Evolutionary conservation across 2,113 vertebrate species (phyloP).

Genomic region (Burhinus bistriatus): DNA sequence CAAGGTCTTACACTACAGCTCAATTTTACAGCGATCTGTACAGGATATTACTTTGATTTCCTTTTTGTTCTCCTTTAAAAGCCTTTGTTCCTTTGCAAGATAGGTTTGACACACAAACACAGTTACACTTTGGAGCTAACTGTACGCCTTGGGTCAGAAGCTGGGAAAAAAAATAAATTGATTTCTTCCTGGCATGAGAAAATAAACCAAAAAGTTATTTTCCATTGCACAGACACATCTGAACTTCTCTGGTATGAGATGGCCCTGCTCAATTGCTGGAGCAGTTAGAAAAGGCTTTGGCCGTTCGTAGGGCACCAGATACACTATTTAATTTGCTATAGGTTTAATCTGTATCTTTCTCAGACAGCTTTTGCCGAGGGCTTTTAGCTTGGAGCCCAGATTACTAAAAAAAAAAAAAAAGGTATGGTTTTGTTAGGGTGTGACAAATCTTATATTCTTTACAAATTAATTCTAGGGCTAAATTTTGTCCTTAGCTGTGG

Average conservation of each 20-base stretch:
- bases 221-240: neutral
- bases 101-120: slow-evolving; percentile 47
- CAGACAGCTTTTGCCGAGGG: neutral
- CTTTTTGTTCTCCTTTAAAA: slow-evolving; percentile 44
- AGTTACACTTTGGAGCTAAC: neutral
- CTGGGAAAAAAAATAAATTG: neutral
- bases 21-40: slow-evolving; percentile 70
- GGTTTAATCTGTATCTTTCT: neutral
- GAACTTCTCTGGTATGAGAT: neutral
- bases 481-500: neutral
- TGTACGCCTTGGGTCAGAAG: slow-evolving; percentile 30
- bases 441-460: neutral
- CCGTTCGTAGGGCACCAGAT: neutral
- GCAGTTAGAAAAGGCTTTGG: neutral
- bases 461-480: neutral
- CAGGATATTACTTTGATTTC: slow-evolving; percentile 48
- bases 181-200: neutral
- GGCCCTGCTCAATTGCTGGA: neutral
- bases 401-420: neutral
- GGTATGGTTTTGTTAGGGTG: fast-evolving
- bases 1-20: slow-evolving; percentile 75
- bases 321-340: neutral
- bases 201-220: slow-evolving; percentile 22
- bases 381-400: neutral
- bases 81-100: slow-evolving; percentile 58